Base-by-base conservation (phyloP, 2,888 invertebrate genomes). In the Hemistola chrysoprasaria region DNA sequence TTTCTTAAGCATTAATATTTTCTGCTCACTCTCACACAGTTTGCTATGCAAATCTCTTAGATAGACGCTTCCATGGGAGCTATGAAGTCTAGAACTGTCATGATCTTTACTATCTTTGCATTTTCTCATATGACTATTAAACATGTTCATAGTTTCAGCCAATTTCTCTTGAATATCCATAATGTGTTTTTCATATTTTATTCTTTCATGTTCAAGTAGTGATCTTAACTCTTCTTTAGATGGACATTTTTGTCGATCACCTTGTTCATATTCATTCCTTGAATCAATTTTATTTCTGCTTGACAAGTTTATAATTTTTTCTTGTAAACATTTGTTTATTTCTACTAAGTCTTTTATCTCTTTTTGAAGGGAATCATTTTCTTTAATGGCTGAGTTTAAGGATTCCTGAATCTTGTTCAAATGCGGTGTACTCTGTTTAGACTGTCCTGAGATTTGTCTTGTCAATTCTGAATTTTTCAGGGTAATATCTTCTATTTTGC, bases 391-490 rank as follows among this genome's bases (percentile, higher is more conserved):
- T 31, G 59, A 37, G 47, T 63, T 71, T 22, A 82, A 56, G 9
- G 71, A 66, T 46, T 78, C 72, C 42, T 78, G 77, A 23, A 65
- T 32, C 40, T 66, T 66, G 38, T 46, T 51, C 6, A 47, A 11
- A 44, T 46, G 52, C 36, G 63, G 51, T 41, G 45, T 63, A 28
- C 40, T 58, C 27, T 57, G 60, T 54, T 59, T 65, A 34, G 53
- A 54, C 25, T 54, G 49, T 27, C 82, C 53, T 36, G 64, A 90
- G 90, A 94, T 47, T 90, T 92, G 57, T 90, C 78, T 51, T 90
- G 92, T 65, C 90, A 90, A 64, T 90, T 90, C 78, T 90, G 65
- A 53, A 59, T 85, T 87, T 63, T 70, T 79, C 40, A 68, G 49
- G 29, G 56, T 65, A 8, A 86, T 59, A n/a, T 63, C 65, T 38